A percentile compares a stretch with the other conserved stretches of the same genome.
These are phyloP conservation scores for Brachirus orientalis DNA, from an alignment of 2,113 vertebrate species.

Conservation along the genomic window DNA sequence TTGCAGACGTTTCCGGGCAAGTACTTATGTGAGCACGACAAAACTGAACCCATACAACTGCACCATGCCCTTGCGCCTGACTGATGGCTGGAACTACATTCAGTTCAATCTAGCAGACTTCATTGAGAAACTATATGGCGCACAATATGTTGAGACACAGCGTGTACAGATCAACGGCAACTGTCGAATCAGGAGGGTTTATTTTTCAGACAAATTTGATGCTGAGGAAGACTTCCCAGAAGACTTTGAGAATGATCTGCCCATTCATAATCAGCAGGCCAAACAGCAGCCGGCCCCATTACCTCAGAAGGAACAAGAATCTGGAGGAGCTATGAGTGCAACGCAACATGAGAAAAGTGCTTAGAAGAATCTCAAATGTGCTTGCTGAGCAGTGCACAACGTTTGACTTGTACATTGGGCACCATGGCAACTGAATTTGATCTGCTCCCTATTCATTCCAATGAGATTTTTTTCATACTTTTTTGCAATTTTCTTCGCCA, in stretches of 20 bases:
- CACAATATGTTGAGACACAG: conserved; percentile 95
- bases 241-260: conserved; percentile 95
- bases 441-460: too few species aligned
- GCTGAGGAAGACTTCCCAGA: conserved; percentile 96
- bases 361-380: too few species aligned
- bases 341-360: not conserved
- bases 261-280: conserved; percentile 91
- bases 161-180: conserved; percentile 96
- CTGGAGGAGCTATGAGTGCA: not conserved
- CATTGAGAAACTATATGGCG: conserved; percentile 92
- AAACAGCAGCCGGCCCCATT: conserved; percentile 70
- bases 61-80: conserved; percentile 97
- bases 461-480: too few species aligned
- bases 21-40: conserved; percentile 96
- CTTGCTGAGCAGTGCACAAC: too few species aligned
- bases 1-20: conserved; percentile 91
- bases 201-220: conserved; percentile 97
- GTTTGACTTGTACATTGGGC: too few species aligned
- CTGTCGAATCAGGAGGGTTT: conserved; percentile 94
- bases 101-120: conserved; percentile 97
- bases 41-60: conserved; percentile 98
- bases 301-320: not conserved
- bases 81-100: conserved; percentile 98
- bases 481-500: too few species aligned
- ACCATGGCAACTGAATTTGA: too few species aligned